Evolutionary conservation across 2,888 invertebrate genomes (phyloP).

Genomic region (Melanophora roralis): DNA sequence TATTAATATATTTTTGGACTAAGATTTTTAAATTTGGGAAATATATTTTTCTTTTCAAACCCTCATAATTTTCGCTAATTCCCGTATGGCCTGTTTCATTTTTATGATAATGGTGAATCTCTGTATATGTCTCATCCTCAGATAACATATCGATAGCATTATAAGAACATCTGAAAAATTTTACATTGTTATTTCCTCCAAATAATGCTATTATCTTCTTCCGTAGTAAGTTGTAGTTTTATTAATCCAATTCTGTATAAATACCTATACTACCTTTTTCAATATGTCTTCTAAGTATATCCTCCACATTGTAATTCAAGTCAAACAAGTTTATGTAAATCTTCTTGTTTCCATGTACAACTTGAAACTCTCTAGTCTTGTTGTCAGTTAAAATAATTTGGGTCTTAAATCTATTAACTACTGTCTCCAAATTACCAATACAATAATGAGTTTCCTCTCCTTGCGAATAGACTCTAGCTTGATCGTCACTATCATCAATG

Average conservation of each 20-base stretch:
- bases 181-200: too few relatives aligned
- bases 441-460: constrained; percentile 4
- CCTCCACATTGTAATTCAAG: too few relatives aligned
- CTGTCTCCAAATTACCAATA: constrained; percentile 21
- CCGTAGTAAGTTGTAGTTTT: constrained; percentile 42
- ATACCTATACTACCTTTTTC: too few relatives aligned
- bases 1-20: too few relatives aligned
- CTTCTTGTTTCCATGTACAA: constrained; percentile 31
- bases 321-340: constrained; percentile 25
- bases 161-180: constrained; percentile 50
- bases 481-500: background rate
- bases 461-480: constrained; percentile 7
- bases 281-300: too few relatives aligned
- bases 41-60: too few relatives aligned
- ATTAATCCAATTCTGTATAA: constrained; percentile 43
- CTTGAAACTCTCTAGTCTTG: constrained; percentile 5
- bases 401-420: constrained; percentile 40
- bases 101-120: constrained; percentile 43
- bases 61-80: constrained; percentile 53
- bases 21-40: too few relatives aligned
- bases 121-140: constrained; percentile 49
- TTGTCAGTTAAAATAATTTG: constrained; percentile 26
- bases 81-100: constrained; percentile 39
- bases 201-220: constrained; percentile 52
- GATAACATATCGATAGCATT: constrained; percentile 46